A percentile compares a stretch with the other conserved stretches of the same genome.
Conservation (phyloP, 2,888 invertebrate genomes). For the Ametastegia equiseti region DNA sequence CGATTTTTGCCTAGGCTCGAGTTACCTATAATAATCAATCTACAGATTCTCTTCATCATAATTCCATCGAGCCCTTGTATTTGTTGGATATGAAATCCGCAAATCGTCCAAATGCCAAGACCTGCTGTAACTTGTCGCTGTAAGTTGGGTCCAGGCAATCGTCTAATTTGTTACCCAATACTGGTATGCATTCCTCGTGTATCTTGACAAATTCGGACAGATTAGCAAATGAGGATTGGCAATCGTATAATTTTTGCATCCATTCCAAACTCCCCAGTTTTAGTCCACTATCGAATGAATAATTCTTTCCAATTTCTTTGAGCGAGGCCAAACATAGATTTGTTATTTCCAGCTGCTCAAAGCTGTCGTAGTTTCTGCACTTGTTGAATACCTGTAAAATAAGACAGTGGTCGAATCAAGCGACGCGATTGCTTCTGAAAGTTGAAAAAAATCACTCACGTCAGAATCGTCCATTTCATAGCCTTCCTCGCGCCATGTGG, state of each 20-base stretch:
- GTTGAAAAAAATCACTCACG: conserved; percentile 59
- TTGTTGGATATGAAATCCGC: not conserved
- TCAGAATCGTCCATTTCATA: conserved; percentile 72
- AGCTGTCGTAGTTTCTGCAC: conserved; percentile 67
- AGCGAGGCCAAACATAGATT: conserved; percentile 52
- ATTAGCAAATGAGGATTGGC: conserved; percentile 51
- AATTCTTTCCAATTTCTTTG: conserved; percentile 7
- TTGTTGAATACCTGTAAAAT: conserved; percentile 68
- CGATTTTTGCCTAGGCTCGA: not conserved
- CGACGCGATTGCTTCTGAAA: conserved; percentile 32
- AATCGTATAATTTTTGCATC: conserved; percentile 55
- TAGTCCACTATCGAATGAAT: conserved; percentile 54
- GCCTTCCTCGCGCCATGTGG: conserved; percentile 62
- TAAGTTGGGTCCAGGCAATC: conserved; percentile 65
- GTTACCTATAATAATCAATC: not conserved
- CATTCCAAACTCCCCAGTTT: conserved; percentile 57
- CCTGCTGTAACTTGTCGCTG: conserved; percentile 64
- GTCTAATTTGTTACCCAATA: conserved; percentile 55
- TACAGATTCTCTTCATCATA: not conserved
- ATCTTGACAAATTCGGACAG: conserved; percentile 56
- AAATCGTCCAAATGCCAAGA: conserved; percentile 60
- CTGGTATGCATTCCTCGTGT: conserved; percentile 58
- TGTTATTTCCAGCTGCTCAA: conserved; percentile 65
- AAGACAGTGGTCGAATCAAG: not conserved
- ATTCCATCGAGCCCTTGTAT: not conserved